Evolutionary conservation across 2,797 vertebrate genomes (phyloP).

Genomic region (Pyrocephalus nanus): DNA sequence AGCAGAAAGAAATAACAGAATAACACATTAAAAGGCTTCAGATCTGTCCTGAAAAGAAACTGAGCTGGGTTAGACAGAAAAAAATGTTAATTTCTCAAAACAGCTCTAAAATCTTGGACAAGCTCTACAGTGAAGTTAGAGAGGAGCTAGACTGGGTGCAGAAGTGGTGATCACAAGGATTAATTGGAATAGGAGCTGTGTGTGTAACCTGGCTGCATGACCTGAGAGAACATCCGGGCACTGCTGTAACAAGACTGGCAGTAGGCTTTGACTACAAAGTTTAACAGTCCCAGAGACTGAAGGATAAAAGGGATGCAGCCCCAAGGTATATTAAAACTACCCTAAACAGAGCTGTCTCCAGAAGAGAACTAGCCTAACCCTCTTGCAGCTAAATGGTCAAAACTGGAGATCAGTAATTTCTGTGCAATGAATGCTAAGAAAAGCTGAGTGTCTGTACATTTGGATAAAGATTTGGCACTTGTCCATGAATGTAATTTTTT

Average conservation of each 20-base stretch:
- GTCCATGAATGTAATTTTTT: neutral
- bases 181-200: neutral
- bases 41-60: neutral
- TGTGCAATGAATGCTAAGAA: neutral
- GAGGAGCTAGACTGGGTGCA: neutral
- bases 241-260: neutral
- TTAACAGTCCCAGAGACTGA: neutral
- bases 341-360: neutral
- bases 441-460: neutral
- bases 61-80: neutral
- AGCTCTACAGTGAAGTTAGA: neutral
- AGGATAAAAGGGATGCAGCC: neutral
- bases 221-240: neutral
- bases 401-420: neutral
- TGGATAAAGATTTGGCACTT: neutral
- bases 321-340: neutral
- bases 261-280: neutral
- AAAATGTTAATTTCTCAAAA: neutral
- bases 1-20: slow-evolving; percentile 12
- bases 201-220: neutral
- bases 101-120: neutral
- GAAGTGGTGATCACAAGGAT: neutral
- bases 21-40: slow-evolving; percentile 15
- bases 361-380: neutral
- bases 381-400: neutral